A percentile compares a stretch with the other conserved stretches of the same genome.
Conservation (phyloP, 2,113 vertebrate genomes). For the Chaetodon trifascialis region DNA sequence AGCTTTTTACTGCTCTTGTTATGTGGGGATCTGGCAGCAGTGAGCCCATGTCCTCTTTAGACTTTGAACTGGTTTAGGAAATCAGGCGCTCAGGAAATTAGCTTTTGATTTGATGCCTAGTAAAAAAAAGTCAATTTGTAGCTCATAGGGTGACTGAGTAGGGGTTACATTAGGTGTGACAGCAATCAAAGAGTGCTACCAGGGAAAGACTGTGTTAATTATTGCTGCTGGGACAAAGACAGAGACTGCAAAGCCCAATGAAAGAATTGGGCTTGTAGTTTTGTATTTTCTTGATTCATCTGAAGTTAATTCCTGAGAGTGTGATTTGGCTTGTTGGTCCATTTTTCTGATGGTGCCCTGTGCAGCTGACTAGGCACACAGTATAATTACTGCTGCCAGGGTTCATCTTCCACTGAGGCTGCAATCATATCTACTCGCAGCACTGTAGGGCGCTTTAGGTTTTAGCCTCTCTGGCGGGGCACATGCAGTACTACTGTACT, state of each 20-base stretch:
- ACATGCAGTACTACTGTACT: neutral
- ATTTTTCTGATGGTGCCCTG: neutral
- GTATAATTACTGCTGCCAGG: neutral
- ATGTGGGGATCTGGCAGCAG: slow-evolving; percentile 31
- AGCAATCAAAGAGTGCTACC: neutral
- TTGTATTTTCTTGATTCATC: slow-evolving; percentile 21
- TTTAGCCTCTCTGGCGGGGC: neutral
- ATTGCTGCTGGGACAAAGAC: slow-evolving; percentile 1
- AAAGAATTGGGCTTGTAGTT: neutral
- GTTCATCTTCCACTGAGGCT: neutral
- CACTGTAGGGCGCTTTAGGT: neutral
- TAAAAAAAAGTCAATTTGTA: neutral
- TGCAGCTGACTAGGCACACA: neutral
- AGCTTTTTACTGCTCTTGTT: slow-evolving; percentile 20
- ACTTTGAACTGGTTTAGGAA: slow-evolving; percentile 27
- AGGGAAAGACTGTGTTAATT: slow-evolving; percentile 21
- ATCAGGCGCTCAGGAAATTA: slow-evolving; percentile 27
- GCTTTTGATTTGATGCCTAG: slow-evolving; percentile 37
- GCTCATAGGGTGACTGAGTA: slow-evolving; percentile 21
- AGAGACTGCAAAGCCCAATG: neutral
- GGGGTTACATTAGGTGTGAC: slow-evolving; percentile 20
- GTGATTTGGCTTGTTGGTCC: neutral
- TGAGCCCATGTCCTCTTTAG: slow-evolving; percentile 3
- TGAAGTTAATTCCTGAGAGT: slow-evolving; percentile 1
- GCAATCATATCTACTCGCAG: neutral